Base-by-base conservation (phyloP, 2,113 vertebrate genomes). In the Pitta sordida region DNA sequence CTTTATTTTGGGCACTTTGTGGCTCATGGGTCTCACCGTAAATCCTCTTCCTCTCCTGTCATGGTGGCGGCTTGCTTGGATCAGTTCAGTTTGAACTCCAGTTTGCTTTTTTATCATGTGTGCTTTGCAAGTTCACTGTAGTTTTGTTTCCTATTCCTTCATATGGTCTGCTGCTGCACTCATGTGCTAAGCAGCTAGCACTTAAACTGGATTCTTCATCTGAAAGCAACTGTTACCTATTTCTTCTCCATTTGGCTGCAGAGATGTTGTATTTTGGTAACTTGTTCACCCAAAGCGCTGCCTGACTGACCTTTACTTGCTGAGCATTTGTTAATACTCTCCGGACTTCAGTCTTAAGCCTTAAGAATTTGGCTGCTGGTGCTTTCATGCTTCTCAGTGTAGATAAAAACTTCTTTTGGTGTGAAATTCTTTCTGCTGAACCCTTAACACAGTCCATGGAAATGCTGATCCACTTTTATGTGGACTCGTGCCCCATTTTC, bases 11-110 rank as follows among this genome's bases (percentile, higher is more conserved):
- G 80, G 76, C 65, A 75, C 81, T 75, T 60, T 1, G 39, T 86
- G 67, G 55, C 73, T 95, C 78, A 77, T 56, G 77, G 74, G 34
- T 88, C 53, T 88, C 76, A 52, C 44, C 51, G 43, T 90, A 52
- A 94, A 69, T 89, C 71, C 34, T 67, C 11, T 73, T 96, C 60
- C 37, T 88, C 63, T 76, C 85, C 82, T 94, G 58, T 75, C 49
- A 9, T 60, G 88, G 82, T 93, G 90, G 76, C 92, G 86, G 64
- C 67, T 88, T 81, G 46, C 81, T 90, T 81, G 69, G 65, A 90
- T 62, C 64, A n/a, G 43, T 67, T 92, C 68, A 23, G 29, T 79
- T 58, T 75, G 83, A 92, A 43, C 41, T 58, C 37, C 63, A 48
- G 32, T 74, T 82, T 64, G 69, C 60, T 44, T 62, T 2, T 0